Percentiles rank a stretch among this genome's conserved stretches.
Evolutionary conservation across 2,797 vertebrate species (phyloP).

Genomic region (Pelodytes ibericus): DNA sequence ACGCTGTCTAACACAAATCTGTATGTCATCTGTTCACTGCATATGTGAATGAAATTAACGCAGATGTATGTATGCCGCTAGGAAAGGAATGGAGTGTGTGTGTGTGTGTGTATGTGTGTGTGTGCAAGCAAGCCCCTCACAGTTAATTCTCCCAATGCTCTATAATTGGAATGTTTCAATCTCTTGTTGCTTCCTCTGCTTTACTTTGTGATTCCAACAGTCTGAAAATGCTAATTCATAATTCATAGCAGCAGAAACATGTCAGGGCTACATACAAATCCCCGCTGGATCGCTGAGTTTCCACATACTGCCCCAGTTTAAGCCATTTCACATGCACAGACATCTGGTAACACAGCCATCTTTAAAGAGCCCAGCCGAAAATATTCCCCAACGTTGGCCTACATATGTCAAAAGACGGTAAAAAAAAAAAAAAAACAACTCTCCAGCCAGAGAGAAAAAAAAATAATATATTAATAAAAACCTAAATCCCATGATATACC

Average conservation of each 20-base stretch:
- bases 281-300: constrained; percentile 17
- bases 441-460: constrained; percentile 3
- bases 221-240: constrained; percentile 46
- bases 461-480: too few species aligned
- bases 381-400: constrained; percentile 14
- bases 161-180: constrained; percentile 33
- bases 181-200: constrained; percentile 23
- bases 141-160: constrained; percentile 29
- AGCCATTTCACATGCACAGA: constrained; percentile 28
- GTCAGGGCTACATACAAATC: constrained; percentile 26
- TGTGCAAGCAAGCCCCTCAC: constrained; percentile 11
- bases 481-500: not conserved
- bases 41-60: too few species aligned
- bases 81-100: not conserved
- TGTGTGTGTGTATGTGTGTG: constrained; percentile 8
- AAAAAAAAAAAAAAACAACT: too few species aligned
- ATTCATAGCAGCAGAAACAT: constrained; percentile 43
- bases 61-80: too few species aligned
- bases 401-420: constrained; percentile 14
- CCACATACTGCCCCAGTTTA: constrained; percentile 42
- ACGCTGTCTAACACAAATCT: too few species aligned
- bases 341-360: constrained; percentile 18
- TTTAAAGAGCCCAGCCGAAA: constrained; percentile 5
- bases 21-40: too few species aligned
- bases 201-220: constrained; percentile 26